Conservation (phyloP, 2,113 vertebrate genomes). For the Indicator maculatus region DNA sequence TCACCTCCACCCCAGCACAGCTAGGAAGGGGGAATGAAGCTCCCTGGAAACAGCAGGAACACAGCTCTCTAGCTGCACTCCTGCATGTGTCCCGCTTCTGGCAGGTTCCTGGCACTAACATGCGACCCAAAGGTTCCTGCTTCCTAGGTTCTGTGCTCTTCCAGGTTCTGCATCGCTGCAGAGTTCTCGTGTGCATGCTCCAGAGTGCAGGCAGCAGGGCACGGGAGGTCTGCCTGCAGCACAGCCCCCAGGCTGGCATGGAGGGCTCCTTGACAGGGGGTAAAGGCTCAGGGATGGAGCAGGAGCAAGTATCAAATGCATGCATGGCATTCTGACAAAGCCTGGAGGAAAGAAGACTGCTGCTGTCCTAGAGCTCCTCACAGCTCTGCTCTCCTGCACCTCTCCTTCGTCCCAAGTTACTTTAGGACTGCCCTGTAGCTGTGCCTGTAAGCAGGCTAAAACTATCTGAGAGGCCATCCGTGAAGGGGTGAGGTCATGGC, state of each 20-base stretch:
- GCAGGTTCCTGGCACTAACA: not conserved
- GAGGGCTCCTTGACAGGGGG: not conserved
- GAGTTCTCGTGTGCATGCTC: not conserved
- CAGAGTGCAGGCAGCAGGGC: not conserved
- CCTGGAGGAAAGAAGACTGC: not conserved
- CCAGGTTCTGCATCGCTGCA: not conserved
- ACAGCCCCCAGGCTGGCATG: not conserved
- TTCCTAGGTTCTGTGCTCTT: not conserved
- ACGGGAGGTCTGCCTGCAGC: not conserved
- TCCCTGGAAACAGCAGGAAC: constrained; percentile 38
- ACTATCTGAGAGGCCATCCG: not conserved
- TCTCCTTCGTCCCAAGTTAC: not conserved
- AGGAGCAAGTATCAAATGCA: not conserved
- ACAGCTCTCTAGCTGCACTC: constrained; percentile 16
- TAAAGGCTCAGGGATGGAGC: rapidly evolving
- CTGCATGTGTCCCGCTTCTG: constrained; percentile 11
- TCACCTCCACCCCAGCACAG: constrained; percentile 67
- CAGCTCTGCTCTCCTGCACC: not conserved
- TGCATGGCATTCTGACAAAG: not conserved
- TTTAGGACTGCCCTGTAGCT: not conserved
- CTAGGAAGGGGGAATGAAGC: constrained; percentile 48
- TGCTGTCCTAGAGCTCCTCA: not conserved
- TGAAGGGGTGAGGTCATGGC: not conserved
- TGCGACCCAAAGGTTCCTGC: not conserved
- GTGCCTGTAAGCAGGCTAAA: not conserved